Conservation (phyloP, 2,113 vertebrate genomes). For the Zosterops hypoxanthus region DNA sequence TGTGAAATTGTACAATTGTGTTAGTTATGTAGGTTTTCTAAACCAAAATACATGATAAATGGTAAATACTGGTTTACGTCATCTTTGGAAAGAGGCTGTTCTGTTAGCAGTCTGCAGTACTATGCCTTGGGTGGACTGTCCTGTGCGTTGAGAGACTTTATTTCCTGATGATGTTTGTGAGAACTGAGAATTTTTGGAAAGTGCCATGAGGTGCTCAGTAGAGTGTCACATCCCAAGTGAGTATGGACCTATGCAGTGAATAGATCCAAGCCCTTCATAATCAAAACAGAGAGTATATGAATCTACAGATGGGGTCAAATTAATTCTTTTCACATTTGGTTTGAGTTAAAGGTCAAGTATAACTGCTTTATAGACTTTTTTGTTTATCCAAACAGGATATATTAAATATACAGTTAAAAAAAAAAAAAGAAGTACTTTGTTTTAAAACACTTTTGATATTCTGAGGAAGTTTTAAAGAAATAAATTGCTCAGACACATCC, state of each 20-base stretch:
- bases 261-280: background rate
- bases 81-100: background rate
- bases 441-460: background rate
- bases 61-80: background rate
- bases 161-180: background rate
- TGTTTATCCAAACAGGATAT: background rate
- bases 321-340: background rate
- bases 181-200: background rate
- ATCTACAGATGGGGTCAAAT: background rate
- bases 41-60: background rate
- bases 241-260: background rate
- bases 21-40: background rate
- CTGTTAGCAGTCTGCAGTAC: background rate
- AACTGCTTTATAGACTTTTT: background rate
- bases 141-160: background rate
- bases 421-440: background rate
- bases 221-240: background rate
- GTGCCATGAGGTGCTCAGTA: background rate
- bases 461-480: background rate
- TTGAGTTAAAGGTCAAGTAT: background rate
- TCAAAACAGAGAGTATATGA: background rate
- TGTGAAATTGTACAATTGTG: background rate
- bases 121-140: background rate
- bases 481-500: background rate
- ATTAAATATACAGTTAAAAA: background rate